Evolutionary conservation across 2,888 invertebrate species (phyloP).

Genomic region (Oligia latruncula): DNA sequence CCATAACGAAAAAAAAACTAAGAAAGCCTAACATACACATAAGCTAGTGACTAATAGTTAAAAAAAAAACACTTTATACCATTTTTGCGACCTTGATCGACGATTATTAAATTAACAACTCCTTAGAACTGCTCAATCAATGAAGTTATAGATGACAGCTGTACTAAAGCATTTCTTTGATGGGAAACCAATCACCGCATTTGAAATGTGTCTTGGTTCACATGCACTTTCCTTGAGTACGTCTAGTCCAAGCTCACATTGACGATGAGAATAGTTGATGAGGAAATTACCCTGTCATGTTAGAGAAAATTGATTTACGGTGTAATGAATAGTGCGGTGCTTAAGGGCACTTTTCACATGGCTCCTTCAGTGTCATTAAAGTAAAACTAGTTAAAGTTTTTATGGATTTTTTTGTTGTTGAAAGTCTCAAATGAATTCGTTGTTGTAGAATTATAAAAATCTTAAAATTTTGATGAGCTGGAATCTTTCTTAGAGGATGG

Average conservation of each 20-base stretch:
- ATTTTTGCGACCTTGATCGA: not conserved
- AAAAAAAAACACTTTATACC: not conserved
- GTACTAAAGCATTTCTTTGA: slow-evolving; percentile 14
- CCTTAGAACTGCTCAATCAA: slow-evolving; percentile 19
- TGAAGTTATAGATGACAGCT: not conserved
- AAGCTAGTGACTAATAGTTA: not conserved
- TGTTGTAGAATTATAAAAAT: not conserved
- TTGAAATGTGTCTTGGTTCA: slow-evolving; percentile 62
- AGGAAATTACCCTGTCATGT: slow-evolving; percentile 36
- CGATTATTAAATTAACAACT: slow-evolving; percentile 19
- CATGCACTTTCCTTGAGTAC: slow-evolving; percentile 58
- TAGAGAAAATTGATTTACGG: slow-evolving; percentile 31
- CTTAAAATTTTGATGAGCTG: not conserved
- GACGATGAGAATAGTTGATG: slow-evolving; percentile 31
- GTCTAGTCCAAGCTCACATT: slow-evolving; percentile 35
- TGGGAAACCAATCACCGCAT: slow-evolving; percentile 43
- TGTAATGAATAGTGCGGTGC: not conserved
- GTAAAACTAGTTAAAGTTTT: not conserved
- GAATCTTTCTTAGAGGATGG: not conserved
- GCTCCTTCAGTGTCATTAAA: no score
- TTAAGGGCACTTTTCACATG: not conserved
- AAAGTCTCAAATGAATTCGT: not conserved
- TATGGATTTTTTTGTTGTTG: no score
- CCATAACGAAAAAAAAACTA: no score
- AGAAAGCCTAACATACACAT: no score